Evolutionary conservation across 2,113 vertebrate genomes (phyloP).

Genomic region (Ploceus nigricollis): DNA sequence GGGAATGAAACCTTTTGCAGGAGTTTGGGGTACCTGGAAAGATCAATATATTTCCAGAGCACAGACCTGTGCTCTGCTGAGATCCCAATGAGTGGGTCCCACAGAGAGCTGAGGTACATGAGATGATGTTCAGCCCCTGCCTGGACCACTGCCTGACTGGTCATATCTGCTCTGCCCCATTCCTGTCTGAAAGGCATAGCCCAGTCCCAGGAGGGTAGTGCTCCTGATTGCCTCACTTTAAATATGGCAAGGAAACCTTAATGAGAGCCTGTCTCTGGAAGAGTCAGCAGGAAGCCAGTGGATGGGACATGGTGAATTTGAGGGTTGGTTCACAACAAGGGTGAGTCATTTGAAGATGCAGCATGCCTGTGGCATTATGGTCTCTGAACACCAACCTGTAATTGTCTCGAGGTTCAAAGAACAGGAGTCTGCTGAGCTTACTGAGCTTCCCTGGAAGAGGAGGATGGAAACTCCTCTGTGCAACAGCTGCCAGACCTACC

Average conservation of each 20-base stretch:
- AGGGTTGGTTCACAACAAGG: not conserved
- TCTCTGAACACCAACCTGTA: not conserved
- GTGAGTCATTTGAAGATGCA: not conserved
- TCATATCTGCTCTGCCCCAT: not conserved
- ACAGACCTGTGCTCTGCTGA: not conserved
- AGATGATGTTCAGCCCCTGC: not conserved
- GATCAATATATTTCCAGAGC: not conserved
- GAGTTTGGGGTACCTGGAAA: not conserved
- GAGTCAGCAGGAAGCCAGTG: not conserved
- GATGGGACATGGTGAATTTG: not conserved
- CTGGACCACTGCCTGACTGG: not conserved
- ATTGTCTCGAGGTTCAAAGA: not conserved
- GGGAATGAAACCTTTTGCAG: not conserved
- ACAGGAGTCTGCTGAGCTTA: not conserved
- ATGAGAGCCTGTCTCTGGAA: not conserved
- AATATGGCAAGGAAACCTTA: not conserved
- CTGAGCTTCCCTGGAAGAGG: not conserved
- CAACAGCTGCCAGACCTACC: not conserved
- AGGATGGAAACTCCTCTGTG: not conserved
- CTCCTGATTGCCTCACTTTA: not conserved
- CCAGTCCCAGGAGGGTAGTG: not conserved
- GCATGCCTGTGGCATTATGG: not conserved
- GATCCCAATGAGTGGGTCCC: accelerated
- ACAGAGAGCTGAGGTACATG: not conserved
- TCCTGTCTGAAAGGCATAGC: not conserved